Evolutionary conservation across 2,888 invertebrate genomes (phyloP).

Genomic region (Lapara coniferarum): DNA sequence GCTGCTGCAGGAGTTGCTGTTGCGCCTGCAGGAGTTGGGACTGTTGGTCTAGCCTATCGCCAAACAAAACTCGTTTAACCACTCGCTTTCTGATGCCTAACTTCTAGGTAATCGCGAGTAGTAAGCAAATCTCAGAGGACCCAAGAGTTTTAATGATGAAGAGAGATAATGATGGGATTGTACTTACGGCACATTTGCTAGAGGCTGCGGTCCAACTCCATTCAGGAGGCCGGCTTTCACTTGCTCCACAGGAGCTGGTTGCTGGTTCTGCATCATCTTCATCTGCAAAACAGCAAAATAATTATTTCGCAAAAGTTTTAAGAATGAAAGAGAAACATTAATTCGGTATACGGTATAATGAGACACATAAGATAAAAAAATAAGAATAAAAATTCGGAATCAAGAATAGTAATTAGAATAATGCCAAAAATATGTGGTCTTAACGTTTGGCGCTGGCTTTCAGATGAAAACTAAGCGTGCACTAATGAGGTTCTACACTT

Average conservation of each 20-base stretch:
- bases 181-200: slow-evolving; percentile 74
- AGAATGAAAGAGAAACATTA: too few relatives aligned
- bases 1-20: slow-evolving; percentile 79
- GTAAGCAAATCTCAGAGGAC: background rate
- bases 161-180: too few relatives aligned
- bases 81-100: slow-evolving; percentile 9
- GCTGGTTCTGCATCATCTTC: slow-evolving; percentile 78
- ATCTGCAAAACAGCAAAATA: slow-evolving; percentile 51
- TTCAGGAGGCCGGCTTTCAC: slow-evolving; percentile 68
- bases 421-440: too few relatives aligned
- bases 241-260: slow-evolving; percentile 68
- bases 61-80: slow-evolving; percentile 23
- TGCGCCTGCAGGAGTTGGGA: slow-evolving; percentile 75
- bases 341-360: too few relatives aligned
- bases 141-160: background rate
- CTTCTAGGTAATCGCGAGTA: slow-evolving; percentile 10
- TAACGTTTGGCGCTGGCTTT: too few relatives aligned
- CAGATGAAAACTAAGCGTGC: too few relatives aligned
- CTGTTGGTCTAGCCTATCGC: slow-evolving; percentile 71
- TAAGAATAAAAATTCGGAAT: too few relatives aligned
- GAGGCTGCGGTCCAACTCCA: slow-evolving; percentile 69
- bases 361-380: too few relatives aligned
- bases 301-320: background rate
- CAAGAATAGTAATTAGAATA: too few relatives aligned
- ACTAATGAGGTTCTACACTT: too few relatives aligned